Evolutionary conservation across 2,797 vertebrate species (phyloP).

Genomic region (Pteronotus mesoamericanus): DNA sequence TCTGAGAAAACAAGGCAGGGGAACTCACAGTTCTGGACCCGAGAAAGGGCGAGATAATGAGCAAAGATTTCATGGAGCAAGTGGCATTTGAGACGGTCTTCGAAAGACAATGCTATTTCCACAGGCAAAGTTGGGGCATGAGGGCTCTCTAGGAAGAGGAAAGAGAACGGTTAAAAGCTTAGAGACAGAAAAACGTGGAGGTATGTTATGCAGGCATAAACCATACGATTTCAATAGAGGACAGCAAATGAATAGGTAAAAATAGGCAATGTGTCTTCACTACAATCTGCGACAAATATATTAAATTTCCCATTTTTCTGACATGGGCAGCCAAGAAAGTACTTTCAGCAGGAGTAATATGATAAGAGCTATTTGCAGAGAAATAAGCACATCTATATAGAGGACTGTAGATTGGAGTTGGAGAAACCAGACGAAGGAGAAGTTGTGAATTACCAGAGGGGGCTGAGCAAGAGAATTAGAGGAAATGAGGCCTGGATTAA

Average conservation of each 20-base stretch:
- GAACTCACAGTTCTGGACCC: background rate
- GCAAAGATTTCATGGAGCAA: background rate
- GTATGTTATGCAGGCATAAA: background rate
- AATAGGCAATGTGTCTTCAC: background rate
- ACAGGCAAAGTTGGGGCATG: background rate
- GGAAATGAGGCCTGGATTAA: background rate
- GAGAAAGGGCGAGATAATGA: background rate
- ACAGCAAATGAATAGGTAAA: background rate
- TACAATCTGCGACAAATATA: background rate
- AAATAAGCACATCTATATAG: background rate
- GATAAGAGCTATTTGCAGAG: slow-evolving; percentile 15
- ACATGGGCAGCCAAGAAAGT: background rate
- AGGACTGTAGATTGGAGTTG: background rate
- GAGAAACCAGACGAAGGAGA: background rate
- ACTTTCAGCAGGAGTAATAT: slow-evolving; percentile 1
- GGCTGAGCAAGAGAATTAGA: background rate
- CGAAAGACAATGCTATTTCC: background rate
- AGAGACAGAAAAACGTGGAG: background rate
- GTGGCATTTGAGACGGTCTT: background rate
- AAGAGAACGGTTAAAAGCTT: background rate
- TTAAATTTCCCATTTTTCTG: slow-evolving; percentile 38
- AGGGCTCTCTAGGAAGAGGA: background rate
- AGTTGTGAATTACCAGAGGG: background rate
- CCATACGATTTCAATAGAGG: background rate
- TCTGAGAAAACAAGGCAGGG: background rate